Conservation (phyloP, 2,888 invertebrate species). For the Trimorus sp. region DNA sequence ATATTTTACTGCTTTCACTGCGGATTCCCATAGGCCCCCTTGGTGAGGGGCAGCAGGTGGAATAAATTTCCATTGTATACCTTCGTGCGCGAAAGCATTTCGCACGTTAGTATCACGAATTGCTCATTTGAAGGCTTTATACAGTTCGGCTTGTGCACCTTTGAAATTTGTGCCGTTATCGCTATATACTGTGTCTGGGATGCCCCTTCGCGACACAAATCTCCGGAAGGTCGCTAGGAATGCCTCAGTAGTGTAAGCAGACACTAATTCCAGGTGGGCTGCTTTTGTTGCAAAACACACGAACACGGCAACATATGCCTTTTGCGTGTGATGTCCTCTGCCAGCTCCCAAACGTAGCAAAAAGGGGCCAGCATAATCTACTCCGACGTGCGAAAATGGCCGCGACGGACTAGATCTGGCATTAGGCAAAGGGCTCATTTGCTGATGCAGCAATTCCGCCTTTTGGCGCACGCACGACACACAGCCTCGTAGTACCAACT, state of each 20-base stretch:
- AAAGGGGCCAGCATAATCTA: conserved; percentile 4
- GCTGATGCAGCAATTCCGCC: neutral
- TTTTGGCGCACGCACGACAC: neutral
- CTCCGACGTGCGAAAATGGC: neutral
- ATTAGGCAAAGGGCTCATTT: neutral
- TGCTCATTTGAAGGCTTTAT: neutral
- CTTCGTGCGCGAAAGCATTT: neutral
- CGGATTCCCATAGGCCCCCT: neutral
- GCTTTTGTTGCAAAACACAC: conserved; percentile 1
- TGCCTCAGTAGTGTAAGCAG: neutral
- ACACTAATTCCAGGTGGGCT: neutral
- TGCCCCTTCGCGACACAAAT: neutral
- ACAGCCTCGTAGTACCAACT: neutral
- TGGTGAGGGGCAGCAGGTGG: neutral
- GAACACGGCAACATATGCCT: conserved; percentile 4
- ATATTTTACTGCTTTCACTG: neutral
- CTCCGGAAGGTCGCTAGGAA: neutral
- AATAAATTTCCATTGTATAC: neutral
- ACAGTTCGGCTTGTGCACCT: neutral
- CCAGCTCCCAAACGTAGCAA: neutral
- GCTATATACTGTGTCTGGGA: too few relatives aligned
- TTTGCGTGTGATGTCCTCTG: neutral
- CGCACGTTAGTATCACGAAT: neutral
- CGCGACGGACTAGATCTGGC: neutral
- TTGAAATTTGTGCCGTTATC: neutral